Percentiles rank a stretch among this genome's conserved stretches.
These are phyloP conservation scores for Corythornis cristatus DNA, from an alignment of 2,113 vertebrate species.

Conservation along the genomic window DNA sequence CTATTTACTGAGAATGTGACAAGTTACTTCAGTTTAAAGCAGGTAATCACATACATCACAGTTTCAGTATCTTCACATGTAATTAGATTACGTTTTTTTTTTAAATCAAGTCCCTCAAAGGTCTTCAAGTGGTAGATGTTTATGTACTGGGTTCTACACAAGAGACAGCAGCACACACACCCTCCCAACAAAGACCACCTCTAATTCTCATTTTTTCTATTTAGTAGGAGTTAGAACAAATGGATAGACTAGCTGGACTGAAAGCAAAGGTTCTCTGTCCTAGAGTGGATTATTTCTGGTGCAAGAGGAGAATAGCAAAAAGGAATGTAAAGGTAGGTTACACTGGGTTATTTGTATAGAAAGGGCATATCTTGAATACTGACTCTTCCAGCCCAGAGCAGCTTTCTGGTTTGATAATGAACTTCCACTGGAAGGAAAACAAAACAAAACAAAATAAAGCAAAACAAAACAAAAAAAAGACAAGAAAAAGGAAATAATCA, in stretches of 20 bases:
- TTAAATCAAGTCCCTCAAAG: neutral
- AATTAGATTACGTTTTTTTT: neutral
- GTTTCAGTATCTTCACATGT: neutral
- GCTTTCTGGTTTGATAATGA: neutral
- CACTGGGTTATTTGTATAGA: fast-evolving
- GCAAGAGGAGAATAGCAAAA: neutral
- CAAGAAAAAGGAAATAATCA: neutral
- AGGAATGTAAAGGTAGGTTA: neutral
- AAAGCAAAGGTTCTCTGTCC: neutral
- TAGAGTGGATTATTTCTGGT: neutral
- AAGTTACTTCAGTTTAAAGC: neutral
- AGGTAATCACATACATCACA: too few species aligned
- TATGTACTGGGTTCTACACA: neutral
- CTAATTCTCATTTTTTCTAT: neutral
- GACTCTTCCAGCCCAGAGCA: neutral
- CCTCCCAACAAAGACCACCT: fast-evolving
- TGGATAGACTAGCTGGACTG: neutral
- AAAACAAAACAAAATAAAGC: neutral
- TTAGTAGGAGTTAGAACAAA: neutral
- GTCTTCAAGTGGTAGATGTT: neutral
- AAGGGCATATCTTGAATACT: neutral
- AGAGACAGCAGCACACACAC: neutral
- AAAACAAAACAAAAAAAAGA: neutral
- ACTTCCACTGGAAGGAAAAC: neutral
- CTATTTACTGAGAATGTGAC: neutral